Percentiles rank a stretch among this genome's conserved stretches.
Conservation (phyloP, 2,888 invertebrate genomes). For the Tethea ocularis region DNA sequence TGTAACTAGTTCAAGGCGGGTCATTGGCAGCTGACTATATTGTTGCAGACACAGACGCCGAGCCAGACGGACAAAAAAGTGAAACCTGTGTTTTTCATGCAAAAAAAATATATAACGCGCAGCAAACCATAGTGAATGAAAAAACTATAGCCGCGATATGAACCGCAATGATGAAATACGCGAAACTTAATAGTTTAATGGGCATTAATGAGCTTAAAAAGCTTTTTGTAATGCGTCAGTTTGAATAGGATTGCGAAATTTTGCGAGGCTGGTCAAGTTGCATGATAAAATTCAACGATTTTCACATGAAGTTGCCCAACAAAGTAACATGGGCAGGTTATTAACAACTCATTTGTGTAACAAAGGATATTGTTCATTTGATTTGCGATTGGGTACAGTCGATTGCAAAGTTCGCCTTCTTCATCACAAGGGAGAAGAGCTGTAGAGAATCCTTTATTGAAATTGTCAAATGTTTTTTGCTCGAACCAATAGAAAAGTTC, state of each 20-base stretch:
- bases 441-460: background rate
- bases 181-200: background rate
- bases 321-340: background rate
- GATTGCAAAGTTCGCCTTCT: background rate
- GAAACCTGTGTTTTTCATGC: conserved; percentile 73
- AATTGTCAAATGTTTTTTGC: background rate
- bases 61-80: conserved; percentile 80
- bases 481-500: background rate
- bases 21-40: conserved; percentile 70
- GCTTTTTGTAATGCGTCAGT: background rate
- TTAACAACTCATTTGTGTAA: conserved; percentile 2
- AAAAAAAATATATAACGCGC: conserved; percentile 37
- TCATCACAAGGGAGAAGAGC: background rate
- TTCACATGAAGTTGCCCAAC: background rate
- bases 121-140: conserved; percentile 31
- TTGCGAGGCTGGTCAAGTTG: conserved; percentile 1
- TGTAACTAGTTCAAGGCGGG: conserved; percentile 80
- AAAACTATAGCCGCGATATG: conserved; percentile 19
- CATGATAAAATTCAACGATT: background rate
- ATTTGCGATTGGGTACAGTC: background rate
- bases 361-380: background rate
- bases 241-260: background rate
- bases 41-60: conserved; percentile 60
- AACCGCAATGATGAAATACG: background rate
- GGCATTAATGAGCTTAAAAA: background rate